Evolutionary conservation across 2,888 invertebrate species (phyloP).

Genomic region (Tanypteryx hageni): DNA sequence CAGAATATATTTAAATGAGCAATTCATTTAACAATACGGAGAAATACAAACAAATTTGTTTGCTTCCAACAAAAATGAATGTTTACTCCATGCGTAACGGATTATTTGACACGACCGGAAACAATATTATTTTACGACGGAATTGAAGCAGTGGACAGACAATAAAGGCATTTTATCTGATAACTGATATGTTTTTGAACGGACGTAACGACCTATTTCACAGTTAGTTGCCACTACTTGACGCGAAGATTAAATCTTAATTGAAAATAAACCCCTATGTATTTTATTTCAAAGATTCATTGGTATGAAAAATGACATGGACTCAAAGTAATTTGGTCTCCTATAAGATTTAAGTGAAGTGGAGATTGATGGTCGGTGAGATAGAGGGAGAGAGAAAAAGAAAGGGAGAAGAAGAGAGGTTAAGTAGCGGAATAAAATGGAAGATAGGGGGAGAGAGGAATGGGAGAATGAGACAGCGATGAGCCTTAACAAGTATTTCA

Average conservation of each 20-base stretch:
- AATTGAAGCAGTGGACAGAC: background rate
- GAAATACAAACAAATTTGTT: background rate
- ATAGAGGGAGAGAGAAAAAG: no score
- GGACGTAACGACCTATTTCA: background rate
- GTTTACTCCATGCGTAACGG: background rate
- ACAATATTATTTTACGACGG: background rate
- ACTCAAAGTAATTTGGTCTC: background rate
- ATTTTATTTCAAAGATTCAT: background rate
- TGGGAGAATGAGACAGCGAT: no score
- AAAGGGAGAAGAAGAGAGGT: no score
- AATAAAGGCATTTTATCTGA: background rate
- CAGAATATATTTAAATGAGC: constrained; percentile 19
- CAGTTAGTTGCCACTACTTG: background rate
- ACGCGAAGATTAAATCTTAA: background rate
- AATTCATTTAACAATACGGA: constrained; percentile 25
- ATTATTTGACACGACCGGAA: background rate
- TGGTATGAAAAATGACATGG: background rate
- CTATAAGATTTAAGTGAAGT: background rate
- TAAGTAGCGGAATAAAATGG: no score
- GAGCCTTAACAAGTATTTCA: no score
- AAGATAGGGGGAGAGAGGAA: no score
- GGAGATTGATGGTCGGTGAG: no score
- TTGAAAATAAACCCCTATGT: background rate
- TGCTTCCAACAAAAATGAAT: background rate
- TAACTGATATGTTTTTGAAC: background rate